These are phyloP conservation scores for Philaethria dido DNA, from an alignment of 2,888 invertebrate species.

Conservation along the genomic window DNA sequence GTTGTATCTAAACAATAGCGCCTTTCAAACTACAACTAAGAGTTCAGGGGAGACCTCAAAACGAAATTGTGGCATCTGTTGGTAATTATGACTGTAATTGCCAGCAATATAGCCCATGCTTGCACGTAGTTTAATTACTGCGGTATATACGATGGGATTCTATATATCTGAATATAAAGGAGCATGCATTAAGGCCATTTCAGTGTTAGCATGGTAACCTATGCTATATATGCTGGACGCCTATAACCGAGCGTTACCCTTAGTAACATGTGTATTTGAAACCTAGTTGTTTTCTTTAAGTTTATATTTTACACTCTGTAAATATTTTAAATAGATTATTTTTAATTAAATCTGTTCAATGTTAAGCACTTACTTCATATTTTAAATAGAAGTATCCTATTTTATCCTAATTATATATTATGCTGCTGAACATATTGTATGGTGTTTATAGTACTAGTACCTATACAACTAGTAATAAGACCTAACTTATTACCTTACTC, in stretches of 20 bases:
- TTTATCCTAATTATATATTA: too few relatives aligned
- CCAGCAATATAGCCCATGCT: constrained; percentile 42
- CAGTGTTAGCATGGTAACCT: constrained; percentile 27
- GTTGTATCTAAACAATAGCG: constrained; percentile 43
- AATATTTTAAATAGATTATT: neutral
- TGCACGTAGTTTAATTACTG: constrained; percentile 41
- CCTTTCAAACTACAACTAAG: constrained; percentile 39
- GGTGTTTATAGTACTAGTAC: too few relatives aligned
- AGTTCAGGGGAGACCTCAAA: constrained; percentile 41
- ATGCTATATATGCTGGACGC: constrained; percentile 10
- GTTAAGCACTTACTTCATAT: too few relatives aligned
- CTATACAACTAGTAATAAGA: too few relatives aligned
- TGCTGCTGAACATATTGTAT: too few relatives aligned
- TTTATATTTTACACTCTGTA: neutral
- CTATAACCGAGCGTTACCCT: neutral
- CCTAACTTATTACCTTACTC: too few relatives aligned
- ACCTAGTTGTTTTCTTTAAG: neutral
- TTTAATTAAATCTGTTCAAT: neutral
- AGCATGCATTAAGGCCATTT: constrained; percentile 31
- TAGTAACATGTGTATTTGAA: constrained; percentile 7
- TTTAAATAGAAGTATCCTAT: too few relatives aligned
- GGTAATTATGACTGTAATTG: constrained; percentile 48
- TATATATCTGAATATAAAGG: constrained; percentile 35
- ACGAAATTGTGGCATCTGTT: constrained; percentile 48
- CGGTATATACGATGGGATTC: constrained; percentile 29